Evolutionary conservation across 1,140 invertebrate genomes (phyloP).

Genomic region (Lanistes nyassanus): DNA sequence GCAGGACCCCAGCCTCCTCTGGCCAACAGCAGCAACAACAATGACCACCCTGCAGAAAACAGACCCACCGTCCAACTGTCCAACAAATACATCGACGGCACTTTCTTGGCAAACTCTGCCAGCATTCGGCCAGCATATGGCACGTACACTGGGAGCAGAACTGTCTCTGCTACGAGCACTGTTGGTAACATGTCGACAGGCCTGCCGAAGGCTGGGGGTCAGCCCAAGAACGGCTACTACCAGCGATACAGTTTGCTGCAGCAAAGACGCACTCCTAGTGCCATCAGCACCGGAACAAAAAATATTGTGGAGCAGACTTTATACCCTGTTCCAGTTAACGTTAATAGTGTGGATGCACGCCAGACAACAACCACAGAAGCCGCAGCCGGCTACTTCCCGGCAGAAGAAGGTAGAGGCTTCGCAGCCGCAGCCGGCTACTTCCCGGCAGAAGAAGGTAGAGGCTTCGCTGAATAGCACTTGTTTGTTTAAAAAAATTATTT

Average conservation of each 20-base stretch:
- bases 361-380: neutral
- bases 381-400: slow-evolving; percentile 1
- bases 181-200: slow-evolving; percentile 32
- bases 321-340: neutral
- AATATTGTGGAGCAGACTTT: slow-evolving; percentile 19
- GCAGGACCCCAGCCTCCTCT: slow-evolving; percentile 9
- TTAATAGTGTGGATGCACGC: neutral
- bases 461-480: too few relatives aligned
- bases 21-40: slow-evolving; percentile 22
- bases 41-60: slow-evolving; percentile 10
- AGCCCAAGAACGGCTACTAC: slow-evolving; percentile 36
- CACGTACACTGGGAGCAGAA: neutral
- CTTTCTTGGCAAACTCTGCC: slow-evolving; percentile 35
- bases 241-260: slow-evolving; percentile 49
- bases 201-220: slow-evolving; percentile 15
- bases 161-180: neutral
- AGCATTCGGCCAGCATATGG: neutral
- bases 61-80: slow-evolving; percentile 48
- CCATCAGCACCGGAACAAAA: neutral
- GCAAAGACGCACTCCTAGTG: slow-evolving; percentile 36
- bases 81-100: slow-evolving; percentile 56
- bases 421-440: too few relatives aligned
- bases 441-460: too few relatives aligned
- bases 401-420: slow-evolving; percentile 17
- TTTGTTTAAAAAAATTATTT: too few relatives aligned